Percentiles rank a stretch among this genome's conserved stretches.
phyloP scores from a whole-genome alignment of 2,797 vertebrate species.

The Poecilia wingei region DNA sequence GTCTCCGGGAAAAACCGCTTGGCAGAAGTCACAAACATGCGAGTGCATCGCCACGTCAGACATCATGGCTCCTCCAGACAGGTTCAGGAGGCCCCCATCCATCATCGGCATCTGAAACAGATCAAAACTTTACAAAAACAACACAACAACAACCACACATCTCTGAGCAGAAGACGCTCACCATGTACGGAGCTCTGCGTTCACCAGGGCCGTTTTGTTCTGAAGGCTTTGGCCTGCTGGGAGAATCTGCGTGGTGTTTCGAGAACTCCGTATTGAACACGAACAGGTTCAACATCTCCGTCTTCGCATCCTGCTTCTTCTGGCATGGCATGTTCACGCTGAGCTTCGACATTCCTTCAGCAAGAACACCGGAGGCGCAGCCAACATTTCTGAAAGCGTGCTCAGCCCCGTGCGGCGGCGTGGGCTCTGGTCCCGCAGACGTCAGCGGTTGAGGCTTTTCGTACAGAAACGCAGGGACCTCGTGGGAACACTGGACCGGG shows the following conservation, averaged over 20 bases:
- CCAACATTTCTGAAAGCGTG: neutral
- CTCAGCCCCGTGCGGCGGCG: neutral
- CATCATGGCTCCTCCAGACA: constrained; percentile 47
- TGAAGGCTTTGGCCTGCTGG: constrained; percentile 17
- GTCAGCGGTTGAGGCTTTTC: constrained; percentile 24
- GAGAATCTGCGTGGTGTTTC: constrained; percentile 6
- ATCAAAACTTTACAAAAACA: neutral
- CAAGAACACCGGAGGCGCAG: constrained; percentile 39
- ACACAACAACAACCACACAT: neutral
- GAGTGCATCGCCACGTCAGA: constrained; percentile 77
- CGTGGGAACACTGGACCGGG: constrained; percentile 70
- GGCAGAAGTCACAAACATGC: constrained; percentile 83
- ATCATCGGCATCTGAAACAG: constrained; percentile 71
- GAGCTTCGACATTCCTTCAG: constrained; percentile 55
- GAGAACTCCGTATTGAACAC: constrained; percentile 5
- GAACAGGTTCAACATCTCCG: constrained; percentile 19
- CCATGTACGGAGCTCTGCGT: constrained; percentile 19
- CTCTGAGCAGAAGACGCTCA: constrained; percentile 23
- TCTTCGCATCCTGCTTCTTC: constrained; percentile 25
- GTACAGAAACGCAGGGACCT: constrained; percentile 16
- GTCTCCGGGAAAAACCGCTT: constrained; percentile 78
- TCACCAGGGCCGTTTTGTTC: constrained; percentile 20
- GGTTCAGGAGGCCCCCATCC: constrained; percentile 39
- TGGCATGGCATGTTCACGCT: constrained; percentile 40
- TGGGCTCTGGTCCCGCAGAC: constrained; percentile 1